Conservation (phyloP, 2,797 vertebrate genomes). For the Hyperoplus immaculatus region DNA sequence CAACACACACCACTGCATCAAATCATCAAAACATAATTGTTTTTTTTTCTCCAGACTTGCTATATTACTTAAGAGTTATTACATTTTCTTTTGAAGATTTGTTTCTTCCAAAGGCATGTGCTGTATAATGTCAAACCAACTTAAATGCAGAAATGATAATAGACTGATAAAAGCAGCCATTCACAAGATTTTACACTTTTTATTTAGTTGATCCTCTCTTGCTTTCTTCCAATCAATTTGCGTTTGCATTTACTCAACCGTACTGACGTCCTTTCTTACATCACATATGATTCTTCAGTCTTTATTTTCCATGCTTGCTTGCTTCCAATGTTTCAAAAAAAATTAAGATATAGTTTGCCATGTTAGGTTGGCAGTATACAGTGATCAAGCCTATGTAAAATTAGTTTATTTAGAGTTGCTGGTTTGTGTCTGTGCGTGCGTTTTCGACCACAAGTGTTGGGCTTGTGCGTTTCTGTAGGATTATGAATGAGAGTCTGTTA, state of each 20-base stretch:
- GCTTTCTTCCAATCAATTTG: conserved; percentile 11
- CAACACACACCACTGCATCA: not conserved
- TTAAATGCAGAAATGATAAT: conserved; percentile 5
- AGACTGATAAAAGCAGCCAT: conserved; percentile 12
- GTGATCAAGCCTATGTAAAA: conserved; percentile 27
- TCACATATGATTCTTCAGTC: not conserved
- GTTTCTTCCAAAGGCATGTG: not conserved
- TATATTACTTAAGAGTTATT: not conserved
- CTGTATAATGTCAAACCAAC: not conserved
- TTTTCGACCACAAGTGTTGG: conserved; percentile 36
- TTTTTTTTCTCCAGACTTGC: not conserved
- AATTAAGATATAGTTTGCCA: conserved; percentile 37
- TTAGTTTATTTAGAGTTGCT: conserved; percentile 39
- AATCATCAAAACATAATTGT: not conserved
- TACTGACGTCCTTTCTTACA: not conserved
- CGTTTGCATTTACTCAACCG: not conserved
- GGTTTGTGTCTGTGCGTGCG: conserved; percentile 27
- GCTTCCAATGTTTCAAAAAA: not conserved
- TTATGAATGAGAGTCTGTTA: conserved; percentile 47
- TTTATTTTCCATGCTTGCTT: not conserved
- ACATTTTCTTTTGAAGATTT: not conserved
- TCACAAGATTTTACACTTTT: not conserved
- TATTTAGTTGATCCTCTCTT: not conserved
- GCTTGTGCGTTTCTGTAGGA: conserved; percentile 30
- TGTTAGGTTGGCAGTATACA: conserved; percentile 7